phyloP scores from a whole-genome alignment of 92 coral and sea anemone genomes.

The Montipora capitata region DNA sequence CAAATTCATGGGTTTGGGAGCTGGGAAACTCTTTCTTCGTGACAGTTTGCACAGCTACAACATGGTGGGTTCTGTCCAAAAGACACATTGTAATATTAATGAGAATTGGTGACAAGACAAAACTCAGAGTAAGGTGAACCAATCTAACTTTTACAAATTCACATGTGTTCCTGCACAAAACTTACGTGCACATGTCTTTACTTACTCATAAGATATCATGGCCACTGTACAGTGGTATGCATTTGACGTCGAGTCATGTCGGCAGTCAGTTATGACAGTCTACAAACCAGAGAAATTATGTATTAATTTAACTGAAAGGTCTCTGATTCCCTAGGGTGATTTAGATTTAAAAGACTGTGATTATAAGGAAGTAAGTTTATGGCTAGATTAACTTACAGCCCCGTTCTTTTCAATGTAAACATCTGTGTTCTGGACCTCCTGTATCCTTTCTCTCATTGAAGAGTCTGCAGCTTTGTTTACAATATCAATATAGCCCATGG shows the following conservation, averaged over 20 bases:
- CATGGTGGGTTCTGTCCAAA: not conserved
- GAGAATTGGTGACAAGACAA: not conserved
- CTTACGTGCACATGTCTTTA: too few species aligned
- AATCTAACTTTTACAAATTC: too few species aligned
- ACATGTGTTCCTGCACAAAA: not conserved
- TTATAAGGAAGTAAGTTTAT: not conserved
- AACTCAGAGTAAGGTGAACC: not conserved
- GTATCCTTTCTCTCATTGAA: too few species aligned
- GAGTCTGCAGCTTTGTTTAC: too few species aligned
- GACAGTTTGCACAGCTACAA: too few species aligned
- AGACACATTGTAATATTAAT: not conserved
- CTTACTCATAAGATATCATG: slow-evolving; percentile 26
- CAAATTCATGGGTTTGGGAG: too few species aligned
- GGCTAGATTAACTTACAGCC: too few species aligned
- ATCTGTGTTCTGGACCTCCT: too few species aligned
- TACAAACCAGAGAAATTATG: not conserved
- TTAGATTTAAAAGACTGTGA: not conserved
- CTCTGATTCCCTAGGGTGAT: not conserved
- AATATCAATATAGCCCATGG: slow-evolving; percentile 3
- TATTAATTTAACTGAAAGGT: not conserved
- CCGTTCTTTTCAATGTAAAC: too few species aligned
- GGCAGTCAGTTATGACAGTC: slow-evolving; percentile 49
- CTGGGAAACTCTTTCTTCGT: too few species aligned
- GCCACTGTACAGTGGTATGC: slow-evolving; percentile 43
- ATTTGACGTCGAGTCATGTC: slow-evolving; percentile 51